Evolutionary conservation across 2,888 invertebrate species (phyloP).

Genomic region (Phytoseiulus persimilis): DNA sequence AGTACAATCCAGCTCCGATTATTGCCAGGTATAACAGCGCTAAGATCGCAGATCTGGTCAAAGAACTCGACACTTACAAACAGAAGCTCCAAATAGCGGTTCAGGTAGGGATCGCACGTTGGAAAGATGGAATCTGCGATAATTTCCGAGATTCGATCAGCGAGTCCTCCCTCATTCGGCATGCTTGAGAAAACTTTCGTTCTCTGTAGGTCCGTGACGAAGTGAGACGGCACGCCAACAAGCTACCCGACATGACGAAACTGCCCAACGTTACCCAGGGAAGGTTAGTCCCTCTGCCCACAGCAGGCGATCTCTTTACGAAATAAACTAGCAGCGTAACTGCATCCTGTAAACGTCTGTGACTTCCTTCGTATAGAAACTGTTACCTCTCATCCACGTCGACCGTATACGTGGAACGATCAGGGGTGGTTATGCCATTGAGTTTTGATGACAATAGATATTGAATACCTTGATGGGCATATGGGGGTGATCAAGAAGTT

Average conservation of each 20-base stretch:
- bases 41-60: background rate
- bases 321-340: conserved; percentile 41
- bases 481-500: too few species aligned
- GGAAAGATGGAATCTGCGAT: too few species aligned
- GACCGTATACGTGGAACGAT: too few species aligned
- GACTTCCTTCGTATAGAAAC: too few species aligned
- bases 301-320: conserved; percentile 87
- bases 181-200: background rate
- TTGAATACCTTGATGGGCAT: too few species aligned
- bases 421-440: too few species aligned
- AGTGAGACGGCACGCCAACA: conserved; percentile 82
- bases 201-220: conserved; percentile 72
- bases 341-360: background rate
- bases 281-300: conserved; percentile 74
- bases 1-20: too few species aligned
- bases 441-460: too few species aligned
- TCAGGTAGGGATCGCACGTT: background rate
- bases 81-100: conserved; percentile 16
- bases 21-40: background rate
- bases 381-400: too few species aligned
- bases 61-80: conserved; percentile 20
- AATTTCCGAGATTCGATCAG: too few species aligned
- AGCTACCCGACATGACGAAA: conserved; percentile 81
- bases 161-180: too few species aligned
- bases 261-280: conserved; percentile 86